These are phyloP conservation scores for Cydia amplana DNA, from an alignment of 1,140 invertebrate genomes.

Conservation along the genomic window DNA sequence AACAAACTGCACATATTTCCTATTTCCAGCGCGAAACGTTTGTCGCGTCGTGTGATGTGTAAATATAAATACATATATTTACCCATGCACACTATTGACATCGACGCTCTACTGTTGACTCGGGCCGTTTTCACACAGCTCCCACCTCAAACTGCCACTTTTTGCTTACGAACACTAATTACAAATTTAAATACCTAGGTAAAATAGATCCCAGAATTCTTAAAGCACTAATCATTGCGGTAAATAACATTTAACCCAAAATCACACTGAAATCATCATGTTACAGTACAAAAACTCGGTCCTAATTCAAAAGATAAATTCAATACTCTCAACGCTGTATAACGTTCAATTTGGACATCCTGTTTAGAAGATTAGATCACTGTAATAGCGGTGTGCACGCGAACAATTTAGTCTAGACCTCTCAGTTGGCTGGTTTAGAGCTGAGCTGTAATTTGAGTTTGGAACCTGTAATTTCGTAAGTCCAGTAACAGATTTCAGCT, in stretches of 20 bases:
- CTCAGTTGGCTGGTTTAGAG: conserved; percentile 32
- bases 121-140: conserved; percentile 37
- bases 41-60: conserved; percentile 33
- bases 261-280: conserved; percentile 11
- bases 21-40: conserved; percentile 38
- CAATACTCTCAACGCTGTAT: conserved; percentile 40
- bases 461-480: conserved; percentile 3
- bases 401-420: conserved; percentile 46
- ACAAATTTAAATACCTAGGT: not conserved
- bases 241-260: conserved; percentile 11
- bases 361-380: conserved; percentile 63
- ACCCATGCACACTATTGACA: conserved; percentile 35
- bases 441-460: not conserved
- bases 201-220: conserved; percentile 3
- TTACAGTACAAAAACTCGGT: conserved; percentile 17
- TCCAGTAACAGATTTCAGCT: not conserved
- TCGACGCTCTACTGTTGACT: conserved; percentile 38
- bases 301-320: conserved; percentile 43
- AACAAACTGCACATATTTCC: conserved; percentile 42
- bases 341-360: conserved; percentile 58
- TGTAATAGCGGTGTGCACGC: conserved; percentile 55
- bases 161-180: conserved; percentile 21
- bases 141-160: conserved; percentile 35
- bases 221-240: not conserved
- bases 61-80: conserved; percentile 36